Base-by-base conservation (phyloP, 2,113 vertebrate species). In the Cyanoliseus patagonus region DNA sequence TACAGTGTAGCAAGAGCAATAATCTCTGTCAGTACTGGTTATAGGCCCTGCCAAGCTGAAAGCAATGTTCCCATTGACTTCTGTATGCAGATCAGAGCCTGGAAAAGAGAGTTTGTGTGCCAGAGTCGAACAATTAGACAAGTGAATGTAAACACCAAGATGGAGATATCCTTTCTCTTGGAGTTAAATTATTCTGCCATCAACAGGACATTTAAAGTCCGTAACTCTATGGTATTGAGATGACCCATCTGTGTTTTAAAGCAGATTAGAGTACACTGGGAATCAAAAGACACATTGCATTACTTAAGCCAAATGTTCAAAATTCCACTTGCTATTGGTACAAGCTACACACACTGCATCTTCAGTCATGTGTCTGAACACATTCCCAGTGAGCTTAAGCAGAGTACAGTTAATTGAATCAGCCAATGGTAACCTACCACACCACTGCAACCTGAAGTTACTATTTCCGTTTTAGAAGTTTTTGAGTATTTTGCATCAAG, bases 1-100 rank as follows among this genome's bases (percentile, higher is more conserved):
- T 94, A 87, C 91, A 95, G 74, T 73, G 88, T 35, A 87, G 92
- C 83, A 92, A 87, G 57, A 94, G 88, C 80, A 88, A 64, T 86
- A 91, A 94, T 88, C 88, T 88, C 86, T 37, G 30, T 95, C 90
- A 84, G 88, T 20, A 14, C 27, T 25, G 30, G 39, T 89, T 76
- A 30, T 17, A 95, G 74, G 17, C 69, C 83, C 80, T 96, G 93
- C 88, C 94, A 95, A 91, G 52, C 69, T 31, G 76, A 87, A 64
- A 94, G 94, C 57, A 76, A 52, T 31, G 47, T 89, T 95, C 74
- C 47, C 81, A 55, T 61, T 92, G 93, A 79, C 93, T 95, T 92
- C 73, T 91, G 74, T 31, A 80, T 39, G 78, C 75, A 85, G 89
- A 90, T 81, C 88, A 91, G 91, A 72, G 10, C 76, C 86, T 89